A percentile compares a stretch with the other conserved stretches of the same genome.
phyloP scores from a whole-genome alignment of 1,140 invertebrate species.

The Parasteatoda tepidariorum region DNA sequence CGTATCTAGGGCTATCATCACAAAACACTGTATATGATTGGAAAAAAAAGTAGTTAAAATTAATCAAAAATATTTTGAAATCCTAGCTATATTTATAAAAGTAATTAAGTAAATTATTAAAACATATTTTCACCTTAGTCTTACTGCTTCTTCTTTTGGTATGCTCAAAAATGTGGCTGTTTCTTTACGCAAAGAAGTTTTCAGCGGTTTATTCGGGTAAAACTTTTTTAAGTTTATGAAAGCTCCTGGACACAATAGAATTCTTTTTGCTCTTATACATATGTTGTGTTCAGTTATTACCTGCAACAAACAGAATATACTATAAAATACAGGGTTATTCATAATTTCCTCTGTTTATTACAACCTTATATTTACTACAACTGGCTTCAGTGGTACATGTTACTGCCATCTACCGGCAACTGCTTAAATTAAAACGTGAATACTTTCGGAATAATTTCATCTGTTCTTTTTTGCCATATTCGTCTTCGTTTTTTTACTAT shows the following conservation, averaged over 20 bases:
- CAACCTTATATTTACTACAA: too few relatives aligned
- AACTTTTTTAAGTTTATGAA: conserved; percentile 33
- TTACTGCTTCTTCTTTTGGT: background rate
- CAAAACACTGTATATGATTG: too few relatives aligned
- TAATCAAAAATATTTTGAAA: background rate
- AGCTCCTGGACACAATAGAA: conserved; percentile 26
- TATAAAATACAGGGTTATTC: too few relatives aligned
- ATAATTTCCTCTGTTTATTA: too few relatives aligned
- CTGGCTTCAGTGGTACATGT: too few relatives aligned
- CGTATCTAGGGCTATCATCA: too few relatives aligned
- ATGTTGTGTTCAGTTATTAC: background rate
- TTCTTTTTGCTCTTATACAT: background rate
- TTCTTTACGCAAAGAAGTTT: background rate
- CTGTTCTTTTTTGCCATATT: too few relatives aligned
- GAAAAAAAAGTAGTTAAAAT: too few relatives aligned
- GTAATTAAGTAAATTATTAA: background rate
- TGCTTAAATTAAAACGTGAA: too few relatives aligned
- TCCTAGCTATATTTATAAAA: background rate
- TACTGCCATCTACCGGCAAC: too few relatives aligned
- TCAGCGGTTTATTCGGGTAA: background rate
- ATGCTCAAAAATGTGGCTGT: conserved; percentile 12
- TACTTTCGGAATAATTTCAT: too few relatives aligned
- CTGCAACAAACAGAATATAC: background rate
- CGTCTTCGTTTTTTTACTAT: too few relatives aligned
- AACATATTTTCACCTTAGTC: background rate